Evolutionary conservation across 2,888 invertebrate genomes (phyloP), one percentile per base, ranked within the genome.

Genomic region (Melinopterus prodromus): DNA sequence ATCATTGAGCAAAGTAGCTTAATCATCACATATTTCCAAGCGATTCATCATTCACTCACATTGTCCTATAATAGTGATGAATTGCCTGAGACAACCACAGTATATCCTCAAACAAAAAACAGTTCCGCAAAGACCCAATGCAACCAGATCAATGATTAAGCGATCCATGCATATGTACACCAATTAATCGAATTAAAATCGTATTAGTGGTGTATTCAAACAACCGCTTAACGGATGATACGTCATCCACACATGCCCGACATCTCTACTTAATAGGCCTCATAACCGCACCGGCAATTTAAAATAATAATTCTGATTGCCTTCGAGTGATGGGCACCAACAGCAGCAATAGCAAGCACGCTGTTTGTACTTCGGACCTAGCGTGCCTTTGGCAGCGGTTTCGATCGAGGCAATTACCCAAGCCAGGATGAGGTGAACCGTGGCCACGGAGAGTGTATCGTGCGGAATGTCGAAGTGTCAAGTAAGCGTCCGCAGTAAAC

Each of bases 261-360:
- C 12, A 53, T 53, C 53, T 53, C 53, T 53, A 53, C 53, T 53
- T 53, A 53, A 53, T 53, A 53, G 12, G 12, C 53, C 53, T 53
- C 53, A 53, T 53, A 12, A 53, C 53, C 53, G 12, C 53, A 53
- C 53, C 53, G 53, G 53, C 53, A 53, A 53, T 53, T 53, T 53
- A 53, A 53, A 53, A 53, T 53, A 53, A 53, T 53, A 53, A 53
- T 53, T 53, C 53, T 53, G 53, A 53, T 53, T 53, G 53, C 53
- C 53, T 53, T 53, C 53, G 12, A 53, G 53, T 53, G 53, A 53
- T 53, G 53, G 53, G 9, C 53, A 53, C 53, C 53, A 53, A 12
- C 53, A 9, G 53, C 9, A 53, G 53, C 12, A 12, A 12, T 53
- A 53, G 9, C 53, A 9, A 53, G 53, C 53, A 12, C 9, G 12